Base-by-base conservation (phyloP, 2,888 invertebrate species). In the Chironomus tentans region DNA sequence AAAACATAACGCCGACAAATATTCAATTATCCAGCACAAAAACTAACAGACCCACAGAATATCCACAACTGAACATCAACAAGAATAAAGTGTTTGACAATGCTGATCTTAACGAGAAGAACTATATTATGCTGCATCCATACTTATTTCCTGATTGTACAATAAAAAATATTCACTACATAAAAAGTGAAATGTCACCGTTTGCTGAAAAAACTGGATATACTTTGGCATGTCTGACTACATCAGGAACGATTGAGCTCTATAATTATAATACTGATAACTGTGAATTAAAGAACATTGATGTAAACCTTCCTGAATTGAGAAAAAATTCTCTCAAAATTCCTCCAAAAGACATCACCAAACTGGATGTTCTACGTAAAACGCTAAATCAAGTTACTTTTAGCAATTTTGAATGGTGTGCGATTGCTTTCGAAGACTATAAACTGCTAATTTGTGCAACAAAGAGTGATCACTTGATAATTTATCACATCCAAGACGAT, bases 351-450 rank as follows among this genome's bases (percentile, higher is more conserved):
- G 18, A 65, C 2, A 21, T 47, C n/a, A 21, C 1, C 1, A 74
- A 48, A n/a, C 13, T 68, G n/a, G 61, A 74, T 22, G 21, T 7
- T 0, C 12, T 68, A 3, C n/a, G 24, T 10, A 56, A 65, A 22
- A 10, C 7, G 5, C 0, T 68, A 0, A 10, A 24, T 21, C 24
- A 74, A 21, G 12, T 74, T 1, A 28, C 68, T 2, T 48, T 74
- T 18, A n/a, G 21, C 5, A 48, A 65, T 28, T 68, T 74, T 15
- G 74, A 74, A 6, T 74, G 74, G 74, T 74, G 74, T 24, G 48
- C 65, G 13, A 48, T n/a, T 15, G 13, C 47, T 10, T 62, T 48
- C 21, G 18, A 65, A n/a, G 22, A 46, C 4, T 24, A 15, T 24
- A 62, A 22, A 47, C 18, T 47, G 0, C 13, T 74, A 0, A 18